phyloP scores from a whole-genome alignment of 2,113 vertebrate species.

The Xyrauchen texanus region DNA sequence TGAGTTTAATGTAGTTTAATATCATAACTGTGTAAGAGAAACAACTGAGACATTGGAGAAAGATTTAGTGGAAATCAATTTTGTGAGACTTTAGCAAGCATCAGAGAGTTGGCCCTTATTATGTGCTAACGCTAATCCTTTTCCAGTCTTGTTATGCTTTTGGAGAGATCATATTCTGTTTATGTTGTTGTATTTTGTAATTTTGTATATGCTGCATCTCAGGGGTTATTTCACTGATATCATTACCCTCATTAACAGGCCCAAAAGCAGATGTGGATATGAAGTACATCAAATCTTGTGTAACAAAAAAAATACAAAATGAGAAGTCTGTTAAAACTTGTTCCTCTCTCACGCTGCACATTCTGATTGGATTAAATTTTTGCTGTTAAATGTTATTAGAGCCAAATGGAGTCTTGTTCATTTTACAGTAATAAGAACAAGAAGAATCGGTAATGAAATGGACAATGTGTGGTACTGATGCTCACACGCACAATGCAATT shows the following conservation, averaged over 20 bases:
- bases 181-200: not conserved
- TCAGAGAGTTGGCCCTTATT: too few species aligned
- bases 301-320: not conserved
- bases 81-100: too few species aligned
- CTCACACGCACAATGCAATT: slow-evolving; percentile 1
- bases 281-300: not conserved
- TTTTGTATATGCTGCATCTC: not conserved
- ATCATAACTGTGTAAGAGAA: too few species aligned
- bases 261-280: slow-evolving; percentile 27
- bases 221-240: not conserved
- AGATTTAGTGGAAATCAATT: too few species aligned
- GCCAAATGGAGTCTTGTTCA: slow-evolving; percentile 42
- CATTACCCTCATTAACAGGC: slow-evolving; percentile 12
- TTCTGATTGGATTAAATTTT: slow-evolving; percentile 34
- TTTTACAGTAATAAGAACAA: slow-evolving; percentile 41
- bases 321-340: slow-evolving; percentile 29
- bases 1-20: not conserved
- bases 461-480: slow-evolving; percentile 1
- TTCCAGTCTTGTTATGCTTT: not conserved
- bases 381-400: slow-evolving; percentile 31
- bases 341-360: slow-evolving; percentile 24
- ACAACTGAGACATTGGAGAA: too few species aligned
- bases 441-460: slow-evolving; percentile 23
- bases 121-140: not conserved
- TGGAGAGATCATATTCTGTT: not conserved